A percentile compares a stretch with the other conserved stretches of the same genome.
Evolutionary conservation across 92 coral and sea anemone genomes (phyloP).

Genomic region (Siderastrea radians): DNA sequence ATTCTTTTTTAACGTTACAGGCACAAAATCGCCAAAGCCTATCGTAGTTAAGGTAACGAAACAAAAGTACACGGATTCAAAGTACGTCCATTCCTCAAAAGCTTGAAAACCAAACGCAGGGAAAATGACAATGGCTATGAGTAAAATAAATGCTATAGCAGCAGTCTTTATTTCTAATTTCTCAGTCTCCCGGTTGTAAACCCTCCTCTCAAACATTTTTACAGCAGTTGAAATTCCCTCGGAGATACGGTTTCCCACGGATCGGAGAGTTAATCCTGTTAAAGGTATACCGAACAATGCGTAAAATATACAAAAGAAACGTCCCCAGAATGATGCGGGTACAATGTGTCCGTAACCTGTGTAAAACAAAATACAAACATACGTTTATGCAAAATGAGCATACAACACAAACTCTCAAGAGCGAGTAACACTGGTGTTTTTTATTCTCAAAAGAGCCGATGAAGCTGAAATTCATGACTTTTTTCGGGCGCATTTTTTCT

Average conservation of each 20-base stretch:
- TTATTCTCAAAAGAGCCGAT: neutral
- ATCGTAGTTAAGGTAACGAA: conserved; percentile 93
- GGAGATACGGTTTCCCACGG: conserved; percentile 96
- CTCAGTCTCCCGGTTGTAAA: conserved; percentile 96
- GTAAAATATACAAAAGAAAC: conserved; percentile 85
- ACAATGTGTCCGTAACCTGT: conserved; percentile 98
- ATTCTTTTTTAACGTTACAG: conserved; percentile 40
- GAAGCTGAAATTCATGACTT: neutral
- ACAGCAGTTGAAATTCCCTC: conserved; percentile 75
- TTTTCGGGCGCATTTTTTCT: too few relatives aligned
- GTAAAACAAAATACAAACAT: conserved; percentile 28
- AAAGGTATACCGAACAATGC: conserved; percentile 95
- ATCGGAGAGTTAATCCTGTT: conserved; percentile 94
- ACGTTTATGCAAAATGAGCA: neutral
- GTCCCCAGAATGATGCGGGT: conserved; percentile 82
- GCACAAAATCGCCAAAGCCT: conserved; percentile 98
- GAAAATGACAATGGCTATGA: conserved; percentile 78
- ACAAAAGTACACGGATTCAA: conserved; percentile 91
- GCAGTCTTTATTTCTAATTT: conserved; percentile 96
- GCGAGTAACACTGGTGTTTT: neutral
- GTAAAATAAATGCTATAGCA: conserved; percentile 80
- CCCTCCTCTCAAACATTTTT: conserved; percentile 81
- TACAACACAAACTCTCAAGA: neutral
- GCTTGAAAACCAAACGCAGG: conserved; percentile 83
- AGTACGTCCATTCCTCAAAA: conserved; percentile 83